Evolutionary conservation across 2,797 vertebrate species (phyloP).

Genomic region (Eulemur coronatus): DNA sequence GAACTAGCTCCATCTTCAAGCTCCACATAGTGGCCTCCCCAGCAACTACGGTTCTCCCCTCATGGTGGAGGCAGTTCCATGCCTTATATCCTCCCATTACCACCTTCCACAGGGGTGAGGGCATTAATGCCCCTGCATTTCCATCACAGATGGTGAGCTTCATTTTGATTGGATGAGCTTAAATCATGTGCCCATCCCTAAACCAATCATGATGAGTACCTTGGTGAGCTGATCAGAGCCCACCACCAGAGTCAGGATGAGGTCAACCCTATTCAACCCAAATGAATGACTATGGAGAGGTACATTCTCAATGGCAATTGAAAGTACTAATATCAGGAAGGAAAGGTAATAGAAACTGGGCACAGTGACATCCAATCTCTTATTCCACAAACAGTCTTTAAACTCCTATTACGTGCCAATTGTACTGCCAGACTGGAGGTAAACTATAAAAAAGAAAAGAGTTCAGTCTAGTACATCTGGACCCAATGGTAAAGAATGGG

Average conservation of each 20-base stretch:
- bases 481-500: not conserved
- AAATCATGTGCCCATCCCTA: not conserved
- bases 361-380: not conserved
- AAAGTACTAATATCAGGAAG: not conserved
- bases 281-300: not conserved
- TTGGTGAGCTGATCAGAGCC: not conserved
- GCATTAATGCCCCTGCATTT: not conserved
- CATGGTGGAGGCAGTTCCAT: not conserved
- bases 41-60: not conserved
- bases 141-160: not conserved
- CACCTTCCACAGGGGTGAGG: not conserved
- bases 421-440: not conserved
- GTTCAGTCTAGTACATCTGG: not conserved
- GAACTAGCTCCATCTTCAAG: not conserved
- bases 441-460: conserved; percentile 1
- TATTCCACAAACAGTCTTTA: not conserved
- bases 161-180: not conserved
- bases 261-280: not conserved
- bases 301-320: conserved; percentile 6
- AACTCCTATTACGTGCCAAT: not conserved
- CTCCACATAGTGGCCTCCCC: not conserved
- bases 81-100: not conserved
- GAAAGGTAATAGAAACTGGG: not conserved
- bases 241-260: not conserved
- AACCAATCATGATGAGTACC: not conserved